Evolutionary conservation across 2,888 invertebrate species (phyloP), one percentile per base, ranked within the genome.

Genomic region (Icerya purchasi): DNA sequence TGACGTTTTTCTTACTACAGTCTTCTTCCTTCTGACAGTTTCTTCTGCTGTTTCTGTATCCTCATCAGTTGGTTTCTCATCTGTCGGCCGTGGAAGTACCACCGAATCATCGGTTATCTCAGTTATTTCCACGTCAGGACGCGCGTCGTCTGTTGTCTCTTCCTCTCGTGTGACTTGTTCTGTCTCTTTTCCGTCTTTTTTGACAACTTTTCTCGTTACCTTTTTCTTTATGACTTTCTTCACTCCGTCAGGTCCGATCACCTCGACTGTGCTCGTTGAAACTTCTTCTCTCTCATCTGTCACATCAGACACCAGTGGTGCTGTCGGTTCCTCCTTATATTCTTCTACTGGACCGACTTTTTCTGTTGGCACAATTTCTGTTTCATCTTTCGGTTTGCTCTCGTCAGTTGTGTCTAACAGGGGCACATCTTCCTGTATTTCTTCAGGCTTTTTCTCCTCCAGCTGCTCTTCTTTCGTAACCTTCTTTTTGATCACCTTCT

Each of bases 401-500:
- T 36, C 14, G 5, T 5, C 36, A 36, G 50, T 51, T 24, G 54
- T 61, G 8, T 36, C 36, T 36, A 8, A 5, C 14, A 8, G 5
- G 5, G 5, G 8, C 5, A 36, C 36, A 36, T 36, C 36, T 36
- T 36, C 61, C 64, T 68, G 64, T 1, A 66, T 49, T 20, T 54
- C 52, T 1, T 55, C 59, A 8, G n/a, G 18, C 22, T 36, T 2
- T 10, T 53, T 52, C 22, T 19, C 22, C 1, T 57, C 59, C 18
- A 70, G 68, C 64, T 72, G 23, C 54, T 56, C 53, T 59, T 58
- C 25, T 54, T 53, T 55, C 2, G 50, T 49, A 22, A 59, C 56
- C 1, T 70, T 70, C 62, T 73, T 55, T 3, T 50, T 49, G 20
- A 59, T 54, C 1, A 70, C 70, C 62, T 73, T 71, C 56, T 25